A percentile compares a stretch with the other conserved stretches of the same genome.
Conservation (phyloP, 1,140 invertebrate genomes). For the Plutomurus gul region DNA sequence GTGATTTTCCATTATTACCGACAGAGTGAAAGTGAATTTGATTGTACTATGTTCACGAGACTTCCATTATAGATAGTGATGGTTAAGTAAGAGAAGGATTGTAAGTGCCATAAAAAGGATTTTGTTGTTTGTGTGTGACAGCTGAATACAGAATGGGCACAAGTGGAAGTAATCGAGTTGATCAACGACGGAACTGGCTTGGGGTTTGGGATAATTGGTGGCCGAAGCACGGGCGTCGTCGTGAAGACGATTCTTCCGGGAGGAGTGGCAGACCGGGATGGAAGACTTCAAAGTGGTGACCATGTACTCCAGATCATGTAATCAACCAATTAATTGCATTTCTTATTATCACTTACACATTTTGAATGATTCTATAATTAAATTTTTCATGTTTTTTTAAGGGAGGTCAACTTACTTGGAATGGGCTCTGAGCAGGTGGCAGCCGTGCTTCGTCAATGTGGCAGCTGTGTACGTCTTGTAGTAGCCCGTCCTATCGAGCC, state of each 20-base stretch:
- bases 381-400: constrained; percentile 55
- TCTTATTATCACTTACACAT: neutral
- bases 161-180: constrained; percentile 93
- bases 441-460: constrained; percentile 84
- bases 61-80: neutral
- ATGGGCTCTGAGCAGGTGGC: constrained; percentile 93
- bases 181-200: constrained; percentile 94
- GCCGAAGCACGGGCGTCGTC: constrained; percentile 92
- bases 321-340: neutral
- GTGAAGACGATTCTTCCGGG: constrained; percentile 91
- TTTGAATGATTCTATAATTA: neutral
- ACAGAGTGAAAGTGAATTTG: neutral
- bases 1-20: too few relatives aligned
- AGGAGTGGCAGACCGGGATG: constrained; percentile 81
- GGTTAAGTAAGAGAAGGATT: neutral
- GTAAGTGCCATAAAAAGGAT: neutral
- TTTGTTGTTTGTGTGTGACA: constrained; percentile 18
- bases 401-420: constrained; percentile 86
- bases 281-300: constrained; percentile 84
- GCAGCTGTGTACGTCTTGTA: constrained; percentile 81
- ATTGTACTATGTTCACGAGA: neutral
- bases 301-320: constrained; percentile 91
- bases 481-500: constrained; percentile 85
- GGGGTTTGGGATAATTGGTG: constrained; percentile 95
- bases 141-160: constrained; percentile 82